Base-by-base conservation (phyloP, 1,140 invertebrate genomes). In the Leptinotarsa texana region DNA sequence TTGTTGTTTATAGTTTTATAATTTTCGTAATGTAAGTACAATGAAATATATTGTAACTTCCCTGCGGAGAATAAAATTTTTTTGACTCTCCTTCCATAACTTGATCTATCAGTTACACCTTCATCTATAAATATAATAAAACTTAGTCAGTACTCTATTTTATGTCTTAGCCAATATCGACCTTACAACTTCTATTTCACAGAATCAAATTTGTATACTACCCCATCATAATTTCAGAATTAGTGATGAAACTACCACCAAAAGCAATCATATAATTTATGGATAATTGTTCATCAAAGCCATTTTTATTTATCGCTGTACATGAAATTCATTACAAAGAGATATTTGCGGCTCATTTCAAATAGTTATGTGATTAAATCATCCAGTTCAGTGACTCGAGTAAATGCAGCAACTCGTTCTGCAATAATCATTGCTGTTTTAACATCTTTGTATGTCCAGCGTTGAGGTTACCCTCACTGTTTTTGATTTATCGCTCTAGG, bases 291-390 rank as follows among this genome's bases (percentile, higher is more conserved):
- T 57, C 51, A 57, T 57, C 51, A 57, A n/a, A 57, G 51, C 51
- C 51, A 18, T 57, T 57, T 57, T 57, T 57, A 57, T 57, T 57
- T 57, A 57, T 57, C 51, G 51, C 13, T 57, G 51, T 57, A 57
- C 51, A 57, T 67, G 24, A 24, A 11, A 67, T 67, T 27, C 65
- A 67, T 67, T n/a, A 67, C 65, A 69, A 74, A 69, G 73, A 74
- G 67, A 74, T 69, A 74, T 74, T 69, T 69, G 66, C 66, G 57
- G 66, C 73, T 69, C 73, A 69, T 69, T 74, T 74, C 73, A 74
- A 74, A 74, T 33, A 74, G 49, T 74, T 69, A 74, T 74, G 66
- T 69, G 67, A 74, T 74, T 69, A 62, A 67, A 74, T 74, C 67
- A 74, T 74, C 22, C 73, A 49, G 73, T 47, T 74, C 73, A 69